Percentiles rank a stretch among this genome's conserved stretches.
These are phyloP conservation scores for Sturnira hondurensis DNA, from an alignment of 2,113 vertebrate species.

Conservation along the genomic window DNA sequence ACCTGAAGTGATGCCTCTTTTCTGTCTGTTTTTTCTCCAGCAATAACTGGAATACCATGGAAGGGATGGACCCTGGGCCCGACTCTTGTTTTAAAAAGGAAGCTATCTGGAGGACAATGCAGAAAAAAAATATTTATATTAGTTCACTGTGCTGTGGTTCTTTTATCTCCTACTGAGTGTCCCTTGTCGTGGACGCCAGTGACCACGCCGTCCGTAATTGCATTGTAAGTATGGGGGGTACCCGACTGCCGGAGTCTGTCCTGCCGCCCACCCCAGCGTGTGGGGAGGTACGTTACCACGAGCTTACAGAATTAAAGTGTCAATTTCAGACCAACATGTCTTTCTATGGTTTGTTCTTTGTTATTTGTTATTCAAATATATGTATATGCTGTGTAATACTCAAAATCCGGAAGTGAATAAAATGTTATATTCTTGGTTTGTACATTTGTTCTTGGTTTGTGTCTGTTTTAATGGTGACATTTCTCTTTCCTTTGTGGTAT, in stretches of 20 bases:
- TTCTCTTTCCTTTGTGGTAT: not conserved
- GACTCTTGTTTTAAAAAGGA: conserved; percentile 54
- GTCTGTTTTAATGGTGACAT: not conserved
- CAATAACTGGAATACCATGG: conserved; percentile 76
- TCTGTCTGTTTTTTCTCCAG: conserved; percentile 69
- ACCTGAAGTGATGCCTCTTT: not conserved
- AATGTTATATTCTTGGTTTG: conserved; percentile 77
- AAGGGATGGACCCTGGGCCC: conserved; percentile 18
- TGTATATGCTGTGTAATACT: conserved; percentile 69
- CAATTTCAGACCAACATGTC: conserved; percentile 61
- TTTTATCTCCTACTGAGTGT: conserved; percentile 52
- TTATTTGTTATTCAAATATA: conserved; percentile 74
- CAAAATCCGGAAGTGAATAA: conserved; percentile 79
- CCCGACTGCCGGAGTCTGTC: not conserved
- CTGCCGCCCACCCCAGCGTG: not conserved
- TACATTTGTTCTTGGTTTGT: conserved; percentile 62
- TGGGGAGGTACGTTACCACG: not conserved
- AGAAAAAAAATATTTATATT: conserved; percentile 65
- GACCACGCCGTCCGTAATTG: conserved; percentile 27
- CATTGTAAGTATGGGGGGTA: not conserved
- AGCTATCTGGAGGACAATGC: conserved; percentile 69
- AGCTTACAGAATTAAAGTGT: conserved; percentile 57
- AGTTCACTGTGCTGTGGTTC: conserved; percentile 68
- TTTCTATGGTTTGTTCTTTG: conserved; percentile 71
- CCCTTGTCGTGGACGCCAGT: conserved; percentile 39